Evolutionary conservation across 1,140 invertebrate genomes (phyloP).

Genomic region (Drosophila ficusphila): DNA sequence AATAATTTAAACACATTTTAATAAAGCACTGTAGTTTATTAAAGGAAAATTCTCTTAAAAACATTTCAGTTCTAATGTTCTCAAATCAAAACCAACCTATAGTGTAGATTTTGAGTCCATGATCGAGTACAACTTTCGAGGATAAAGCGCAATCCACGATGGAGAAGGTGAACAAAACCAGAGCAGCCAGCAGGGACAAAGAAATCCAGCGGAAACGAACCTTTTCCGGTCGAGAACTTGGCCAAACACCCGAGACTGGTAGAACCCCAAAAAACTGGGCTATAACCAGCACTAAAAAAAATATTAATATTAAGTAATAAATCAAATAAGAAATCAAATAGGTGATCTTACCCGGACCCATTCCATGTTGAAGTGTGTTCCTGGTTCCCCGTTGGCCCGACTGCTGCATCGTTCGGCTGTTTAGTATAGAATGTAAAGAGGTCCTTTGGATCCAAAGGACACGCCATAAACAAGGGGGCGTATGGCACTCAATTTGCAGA

Average conservation of each 20-base stretch:
- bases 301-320: not conserved
- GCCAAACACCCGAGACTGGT: conserved; percentile 64
- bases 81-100: conserved; percentile 52
- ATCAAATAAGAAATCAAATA: too few species aligned
- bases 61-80: not conserved
- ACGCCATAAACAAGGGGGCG: conserved; percentile 37
- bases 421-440: conserved; percentile 25
- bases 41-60: too few species aligned
- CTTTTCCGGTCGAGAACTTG: conserved; percentile 30
- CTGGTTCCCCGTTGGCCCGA: conserved; percentile 35
- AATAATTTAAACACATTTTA: too few species aligned
- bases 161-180: conserved; percentile 53
- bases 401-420: conserved; percentile 48
- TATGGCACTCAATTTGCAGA: conserved; percentile 2
- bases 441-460: not conserved
- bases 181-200: conserved; percentile 36
- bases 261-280: conserved; percentile 70
- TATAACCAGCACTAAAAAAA: conserved; percentile 55
- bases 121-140: conserved; percentile 54
- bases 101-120: conserved; percentile 71
- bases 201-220: conserved; percentile 68
- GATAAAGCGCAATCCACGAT: conserved; percentile 60
- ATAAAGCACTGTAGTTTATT: not conserved
- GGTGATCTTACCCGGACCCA: conserved; percentile 61
- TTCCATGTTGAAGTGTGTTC: conserved; percentile 74